These are phyloP conservation scores for Chionis minor DNA, from an alignment of 2,113 vertebrate genomes.

Conservation along the genomic window DNA sequence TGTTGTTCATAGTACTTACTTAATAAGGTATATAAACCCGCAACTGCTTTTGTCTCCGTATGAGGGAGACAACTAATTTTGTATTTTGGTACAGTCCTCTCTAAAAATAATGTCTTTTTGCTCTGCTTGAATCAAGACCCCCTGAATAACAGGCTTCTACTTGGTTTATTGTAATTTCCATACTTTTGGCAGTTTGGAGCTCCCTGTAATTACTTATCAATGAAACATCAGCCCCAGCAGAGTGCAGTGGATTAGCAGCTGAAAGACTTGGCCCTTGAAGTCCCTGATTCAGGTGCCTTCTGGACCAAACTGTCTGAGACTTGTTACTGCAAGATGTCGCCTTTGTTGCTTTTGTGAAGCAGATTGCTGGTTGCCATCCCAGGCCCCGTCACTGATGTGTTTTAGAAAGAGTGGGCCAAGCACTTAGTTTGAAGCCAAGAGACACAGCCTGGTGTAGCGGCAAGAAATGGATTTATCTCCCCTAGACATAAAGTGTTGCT, in stretches of 20 bases:
- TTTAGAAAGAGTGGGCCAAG: neutral
- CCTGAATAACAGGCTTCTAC: neutral
- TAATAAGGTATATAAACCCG: neutral
- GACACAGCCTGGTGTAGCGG: neutral
- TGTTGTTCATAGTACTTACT: neutral
- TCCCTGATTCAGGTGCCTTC: neutral
- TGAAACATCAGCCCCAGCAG: neutral
- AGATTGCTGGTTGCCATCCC: neutral
- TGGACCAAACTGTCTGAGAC: neutral
- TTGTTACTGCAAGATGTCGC: neutral
- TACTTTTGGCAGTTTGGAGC: neutral
- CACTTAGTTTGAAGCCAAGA: neutral
- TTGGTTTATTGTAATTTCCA: neutral
- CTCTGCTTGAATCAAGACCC: neutral
- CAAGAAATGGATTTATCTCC: neutral
- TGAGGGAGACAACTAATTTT: neutral
- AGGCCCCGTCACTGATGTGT: neutral
- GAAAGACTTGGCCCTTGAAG: neutral
- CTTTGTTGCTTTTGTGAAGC: neutral
- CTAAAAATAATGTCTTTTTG: neutral
- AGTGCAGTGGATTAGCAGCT: neutral
- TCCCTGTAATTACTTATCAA: neutral
- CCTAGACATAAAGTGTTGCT: neutral
- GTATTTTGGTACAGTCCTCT: neutral
- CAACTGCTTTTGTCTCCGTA: neutral